Percentiles rank a stretch among this genome's conserved stretches.
phyloP scores from a whole-genome alignment of 2,113 vertebrate genomes.

The Daubentonia madagascariensis region DNA sequence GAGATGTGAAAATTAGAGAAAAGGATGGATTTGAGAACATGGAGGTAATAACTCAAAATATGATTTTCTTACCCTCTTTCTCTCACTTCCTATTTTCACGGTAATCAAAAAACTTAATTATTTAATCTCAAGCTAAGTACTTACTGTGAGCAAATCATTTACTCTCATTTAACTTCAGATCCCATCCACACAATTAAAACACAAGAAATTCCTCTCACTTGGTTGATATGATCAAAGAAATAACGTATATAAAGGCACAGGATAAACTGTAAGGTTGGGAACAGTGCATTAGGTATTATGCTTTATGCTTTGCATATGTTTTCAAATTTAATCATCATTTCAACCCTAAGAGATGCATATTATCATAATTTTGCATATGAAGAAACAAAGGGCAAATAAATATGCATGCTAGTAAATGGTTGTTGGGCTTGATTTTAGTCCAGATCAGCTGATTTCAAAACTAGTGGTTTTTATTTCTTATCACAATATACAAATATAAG shows the following conservation, averaged over 20 bases:
- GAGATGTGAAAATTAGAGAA: background rate
- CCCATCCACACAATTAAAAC: background rate
- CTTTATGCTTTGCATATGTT: background rate
- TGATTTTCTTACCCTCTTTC: background rate
- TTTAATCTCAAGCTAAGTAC: background rate
- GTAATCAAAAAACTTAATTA: background rate
- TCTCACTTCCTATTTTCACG: background rate
- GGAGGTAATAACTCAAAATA: background rate
- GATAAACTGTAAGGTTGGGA: background rate
- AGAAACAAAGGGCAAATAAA: background rate
- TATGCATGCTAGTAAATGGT: background rate
- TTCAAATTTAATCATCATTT: background rate
- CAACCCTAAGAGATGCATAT: background rate
- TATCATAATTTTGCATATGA: background rate
- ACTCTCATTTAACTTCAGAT: background rate
- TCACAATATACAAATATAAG: background rate
- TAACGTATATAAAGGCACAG: background rate
- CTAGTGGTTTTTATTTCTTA: background rate
- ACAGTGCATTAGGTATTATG: background rate
- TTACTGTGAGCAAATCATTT: background rate
- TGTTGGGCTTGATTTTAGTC: background rate
- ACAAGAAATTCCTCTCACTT: background rate
- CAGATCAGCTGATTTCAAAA: background rate
- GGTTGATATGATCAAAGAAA: background rate
- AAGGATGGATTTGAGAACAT: constrained; percentile 1